Evolutionary conservation across 2,113 vertebrate species (phyloP).

Genomic region (Perccottus glenii): DNA sequence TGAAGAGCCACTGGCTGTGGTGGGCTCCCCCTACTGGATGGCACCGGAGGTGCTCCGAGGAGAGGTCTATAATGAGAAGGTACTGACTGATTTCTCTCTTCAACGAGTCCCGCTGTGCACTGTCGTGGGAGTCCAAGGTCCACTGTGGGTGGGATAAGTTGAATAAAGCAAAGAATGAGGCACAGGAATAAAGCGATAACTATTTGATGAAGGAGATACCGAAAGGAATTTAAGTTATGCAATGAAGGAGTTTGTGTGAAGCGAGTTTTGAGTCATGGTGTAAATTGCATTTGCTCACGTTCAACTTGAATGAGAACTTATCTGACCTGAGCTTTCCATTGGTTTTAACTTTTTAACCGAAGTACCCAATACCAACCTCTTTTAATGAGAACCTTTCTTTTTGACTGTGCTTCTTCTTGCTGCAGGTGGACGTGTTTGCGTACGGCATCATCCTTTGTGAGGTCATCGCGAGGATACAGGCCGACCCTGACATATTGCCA

Average conservation of each 20-base stretch:
- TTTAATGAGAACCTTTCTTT: no score
- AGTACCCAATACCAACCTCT: no score
- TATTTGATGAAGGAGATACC: conserved; percentile 29
- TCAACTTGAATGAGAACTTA: not conserved
- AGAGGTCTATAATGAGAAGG: conserved; percentile 96
- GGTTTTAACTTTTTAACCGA: no score
- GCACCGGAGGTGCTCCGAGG: conserved; percentile 93
- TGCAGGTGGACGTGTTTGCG: conserved; percentile 87
- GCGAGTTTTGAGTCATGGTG: no score
- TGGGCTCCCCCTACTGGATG: conserved; percentile 98
- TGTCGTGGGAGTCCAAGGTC: conserved; percentile 44
- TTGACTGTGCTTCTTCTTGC: not conserved
- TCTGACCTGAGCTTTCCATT: not conserved
- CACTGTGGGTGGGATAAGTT: not conserved
- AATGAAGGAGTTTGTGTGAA: conserved; percentile 1
- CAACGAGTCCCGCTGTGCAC: conserved; percentile 1
- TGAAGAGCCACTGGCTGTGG: conserved; percentile 89
- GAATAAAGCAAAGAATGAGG: no score
- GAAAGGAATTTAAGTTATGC: conserved; percentile 20
- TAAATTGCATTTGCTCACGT: no score
- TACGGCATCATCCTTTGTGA: conserved; percentile 97
- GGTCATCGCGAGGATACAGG: conserved; percentile 91
- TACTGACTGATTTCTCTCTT: conserved; percentile 49
- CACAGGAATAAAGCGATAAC: conserved; percentile 33
- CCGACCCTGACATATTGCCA: conserved; percentile 94